Conservation (phyloP, 2,888 invertebrate species). For the Sycophila texana region DNA sequence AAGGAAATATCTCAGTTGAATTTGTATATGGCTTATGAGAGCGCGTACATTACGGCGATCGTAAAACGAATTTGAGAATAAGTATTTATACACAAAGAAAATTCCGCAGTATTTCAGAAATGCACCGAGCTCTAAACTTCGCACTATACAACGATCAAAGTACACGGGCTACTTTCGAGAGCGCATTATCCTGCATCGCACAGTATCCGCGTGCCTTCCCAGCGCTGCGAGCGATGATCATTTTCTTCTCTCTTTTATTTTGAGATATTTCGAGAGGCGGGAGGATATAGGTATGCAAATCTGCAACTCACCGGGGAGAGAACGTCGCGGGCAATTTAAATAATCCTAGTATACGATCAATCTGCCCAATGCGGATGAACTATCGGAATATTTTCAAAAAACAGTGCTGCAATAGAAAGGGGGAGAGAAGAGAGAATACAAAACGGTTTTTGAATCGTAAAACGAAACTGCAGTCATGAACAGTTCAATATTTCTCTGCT, state of each 20-base stretch:
- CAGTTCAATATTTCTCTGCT: conserved; percentile 6
- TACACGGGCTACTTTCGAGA: neutral
- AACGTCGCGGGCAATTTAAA: conserved; percentile 35
- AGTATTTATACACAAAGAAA: too few species aligned
- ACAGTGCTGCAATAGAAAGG: neutral
- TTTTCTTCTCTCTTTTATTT: conserved; percentile 3
- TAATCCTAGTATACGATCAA: conserved; percentile 22
- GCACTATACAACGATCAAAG: too few species aligned
- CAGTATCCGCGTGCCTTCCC: neutral
- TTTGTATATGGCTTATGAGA: too few species aligned
- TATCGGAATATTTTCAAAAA: conserved; percentile 13
- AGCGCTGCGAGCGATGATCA: neutral
- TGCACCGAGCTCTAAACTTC: too few species aligned
- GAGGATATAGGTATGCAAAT: neutral
- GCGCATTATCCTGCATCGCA: conserved; percentile 31
- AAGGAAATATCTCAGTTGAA: too few species aligned
- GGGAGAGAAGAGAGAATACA: neutral
- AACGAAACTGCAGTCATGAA: too few species aligned
- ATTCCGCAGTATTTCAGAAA: too few species aligned
- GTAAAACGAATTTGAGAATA: too few species aligned
- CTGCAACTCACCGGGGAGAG: neutral
- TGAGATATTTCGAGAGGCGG: conserved; percentile 6
- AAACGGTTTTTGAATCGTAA: neutral
- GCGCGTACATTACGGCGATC: too few species aligned
- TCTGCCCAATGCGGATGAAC: neutral